phyloP scores from a whole-genome alignment of 2,888 invertebrate genomes.

The Phengaris alcon region DNA sequence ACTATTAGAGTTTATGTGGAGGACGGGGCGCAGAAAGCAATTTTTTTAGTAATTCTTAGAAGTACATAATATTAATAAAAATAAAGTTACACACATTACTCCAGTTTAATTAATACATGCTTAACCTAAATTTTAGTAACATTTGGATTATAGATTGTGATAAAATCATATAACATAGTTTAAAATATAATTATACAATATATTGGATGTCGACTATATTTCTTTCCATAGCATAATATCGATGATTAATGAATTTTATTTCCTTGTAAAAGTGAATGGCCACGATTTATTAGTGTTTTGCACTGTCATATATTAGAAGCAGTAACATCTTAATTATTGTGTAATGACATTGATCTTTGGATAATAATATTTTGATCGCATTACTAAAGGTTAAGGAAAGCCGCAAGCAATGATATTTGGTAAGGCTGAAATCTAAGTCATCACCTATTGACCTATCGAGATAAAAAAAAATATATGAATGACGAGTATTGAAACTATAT shows the following conservation, averaged over 20 bases:
- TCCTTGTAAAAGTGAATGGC: background rate
- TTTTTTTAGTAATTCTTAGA: no score
- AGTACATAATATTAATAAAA: no score
- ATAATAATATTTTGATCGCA: background rate
- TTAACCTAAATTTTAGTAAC: no score
- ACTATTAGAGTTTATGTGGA: no score
- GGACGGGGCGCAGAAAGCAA: no score
- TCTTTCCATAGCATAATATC: background rate
- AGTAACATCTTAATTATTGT: background rate
- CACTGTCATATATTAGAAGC: background rate
- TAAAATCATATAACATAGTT: no score
- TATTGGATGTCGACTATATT: background rate
- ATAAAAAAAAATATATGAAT: background rate
- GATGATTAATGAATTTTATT: background rate
- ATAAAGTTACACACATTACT: no score
- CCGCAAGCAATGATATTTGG: constrained; percentile 9
- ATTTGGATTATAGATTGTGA: no score
- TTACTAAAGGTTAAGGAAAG: constrained; percentile 2
- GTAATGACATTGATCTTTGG: background rate
- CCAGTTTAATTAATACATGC: no score
- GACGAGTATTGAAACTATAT: background rate
- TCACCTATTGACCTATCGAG: background rate
- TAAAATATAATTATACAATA: background rate
- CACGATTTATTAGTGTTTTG: background rate
- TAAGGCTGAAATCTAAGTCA: background rate